Evolutionary conservation across 2,888 invertebrate species (phyloP), one percentile per base, ranked within the genome.

Genomic region (Cenopis cana): DNA sequence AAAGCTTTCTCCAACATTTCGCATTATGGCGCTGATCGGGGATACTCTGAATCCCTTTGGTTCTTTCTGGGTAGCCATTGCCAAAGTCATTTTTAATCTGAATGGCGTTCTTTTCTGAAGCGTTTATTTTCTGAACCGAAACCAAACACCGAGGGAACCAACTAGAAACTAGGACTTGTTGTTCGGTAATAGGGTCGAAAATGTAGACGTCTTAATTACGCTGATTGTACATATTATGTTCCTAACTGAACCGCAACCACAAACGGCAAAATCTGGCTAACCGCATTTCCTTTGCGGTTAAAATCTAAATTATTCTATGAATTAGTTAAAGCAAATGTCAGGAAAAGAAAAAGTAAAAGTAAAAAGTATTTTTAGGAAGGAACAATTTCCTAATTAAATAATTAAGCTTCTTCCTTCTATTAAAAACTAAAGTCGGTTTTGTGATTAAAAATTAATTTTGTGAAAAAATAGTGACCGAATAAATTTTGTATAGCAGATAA

Each of bases 231-330:
- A 38, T 38, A 52, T 64, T 64, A 38, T 5, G 12, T 5, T 20
- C 20, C 38, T n/a, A 38, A 52, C 52, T 20, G 64, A 41, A 66
- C 54, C 65, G 65, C 38, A n/a, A 56, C 55, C 29, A 29, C 24
- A 54, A 62, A 60, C 65, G 17, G 55, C 65, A 54, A 56, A 65
- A 56, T 55, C 55, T 55, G 65, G 65, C 14, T 46, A 46, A 66
- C 65, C 65, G 46, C 65, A 36, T 55, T 33, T 33, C 65, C 54
- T 41, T 46, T 36, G 18, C 6, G 18, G 36, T 17, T 17, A 1
- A 10, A 17, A 36, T 57, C 4, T 9, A 49, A 29, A 46, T 17
- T 56, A 56, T 55, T 55, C 17, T n/a, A 41, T 24, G 12, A 46
- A 66, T 56, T 33, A 56, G 54, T 66, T 1, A 29, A 65, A 41